Conservation (phyloP, 1,140 invertebrate species). For the Galendromus occidentalis region DNA sequence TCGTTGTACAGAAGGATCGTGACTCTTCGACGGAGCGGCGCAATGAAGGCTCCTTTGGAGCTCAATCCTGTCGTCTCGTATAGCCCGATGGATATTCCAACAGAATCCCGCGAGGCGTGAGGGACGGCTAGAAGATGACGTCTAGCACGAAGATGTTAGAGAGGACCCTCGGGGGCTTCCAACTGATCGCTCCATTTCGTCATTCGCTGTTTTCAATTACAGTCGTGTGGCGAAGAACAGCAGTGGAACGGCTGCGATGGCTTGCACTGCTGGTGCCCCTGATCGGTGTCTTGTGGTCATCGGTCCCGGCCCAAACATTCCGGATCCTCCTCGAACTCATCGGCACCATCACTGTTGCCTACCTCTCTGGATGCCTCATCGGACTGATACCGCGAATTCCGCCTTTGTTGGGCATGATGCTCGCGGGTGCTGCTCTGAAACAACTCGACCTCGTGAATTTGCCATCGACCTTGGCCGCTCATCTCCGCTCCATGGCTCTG, state of each 20-base stretch:
- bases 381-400: background rate
- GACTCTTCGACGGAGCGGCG: too few relatives aligned
- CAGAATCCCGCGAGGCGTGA: too few relatives aligned
- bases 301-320: background rate
- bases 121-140: too few relatives aligned
- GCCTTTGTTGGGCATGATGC: background rate
- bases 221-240: too few relatives aligned
- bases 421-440: background rate
- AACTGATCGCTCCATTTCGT: too few relatives aligned
- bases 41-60: too few relatives aligned
- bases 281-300: background rate
- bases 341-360: background rate
- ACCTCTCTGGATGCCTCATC: background rate
- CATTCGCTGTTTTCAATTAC: too few relatives aligned
- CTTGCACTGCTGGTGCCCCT: background rate
- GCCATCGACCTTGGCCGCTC: background rate
- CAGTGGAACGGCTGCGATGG: background rate
- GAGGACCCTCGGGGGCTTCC: too few relatives aligned
- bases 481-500: conserved; percentile 57
- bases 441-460: background rate
- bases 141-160: too few relatives aligned
- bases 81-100: too few relatives aligned
- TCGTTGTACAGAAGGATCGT: too few relatives aligned
- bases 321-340: background rate
- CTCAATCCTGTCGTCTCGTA: too few relatives aligned